Evolutionary conservation across 2,888 invertebrate species (phyloP).

Genomic region (Penaeus monodon): DNA sequence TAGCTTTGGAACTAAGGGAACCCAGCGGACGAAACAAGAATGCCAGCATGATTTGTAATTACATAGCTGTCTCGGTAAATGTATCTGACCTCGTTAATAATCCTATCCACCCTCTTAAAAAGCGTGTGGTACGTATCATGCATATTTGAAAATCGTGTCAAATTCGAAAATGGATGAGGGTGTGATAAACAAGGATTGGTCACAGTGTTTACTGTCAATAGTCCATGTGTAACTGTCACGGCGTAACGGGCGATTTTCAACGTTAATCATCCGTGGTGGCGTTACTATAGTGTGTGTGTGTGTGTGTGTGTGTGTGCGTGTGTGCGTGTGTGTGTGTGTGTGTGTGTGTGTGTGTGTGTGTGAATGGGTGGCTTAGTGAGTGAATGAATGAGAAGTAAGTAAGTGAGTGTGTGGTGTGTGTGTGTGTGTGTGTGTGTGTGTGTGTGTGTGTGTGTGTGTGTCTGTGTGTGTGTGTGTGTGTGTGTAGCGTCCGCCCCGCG

Average conservation of each 20-base stretch:
- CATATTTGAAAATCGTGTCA: slow-evolving; percentile 47
- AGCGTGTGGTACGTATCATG: slow-evolving; percentile 8
- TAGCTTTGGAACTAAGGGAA: background rate
- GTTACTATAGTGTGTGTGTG: slow-evolving; percentile 2
- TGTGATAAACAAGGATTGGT: slow-evolving; percentile 49
- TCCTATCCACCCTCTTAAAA: background rate
- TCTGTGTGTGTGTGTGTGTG: background rate
- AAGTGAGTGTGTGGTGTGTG: slow-evolving; percentile 7
- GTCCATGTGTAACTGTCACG: slow-evolving; percentile 42
- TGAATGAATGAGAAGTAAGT: too few relatives aligned
- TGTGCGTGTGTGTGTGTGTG: background rate
- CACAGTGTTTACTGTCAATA: slow-evolving; percentile 54
- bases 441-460: slow-evolving; percentile 17
- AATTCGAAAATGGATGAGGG: slow-evolving; percentile 46
- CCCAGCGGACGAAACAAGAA: background rate
- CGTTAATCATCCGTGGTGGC: slow-evolving; percentile 47
- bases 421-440: slow-evolving; percentile 17
- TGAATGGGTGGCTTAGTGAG: background rate
- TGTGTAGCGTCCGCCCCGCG: background rate
- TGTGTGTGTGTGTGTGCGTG: slow-evolving; percentile 14
- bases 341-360: background rate
- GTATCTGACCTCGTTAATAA: slow-evolving; percentile 28
- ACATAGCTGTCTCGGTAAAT: slow-evolving; percentile 1
- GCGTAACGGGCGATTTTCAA: slow-evolving; percentile 41
- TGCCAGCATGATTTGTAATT: slow-evolving; percentile 12